Evolutionary conservation across 2,113 vertebrate genomes (phyloP).

Genomic region (Rhizomys pruinosus): DNA sequence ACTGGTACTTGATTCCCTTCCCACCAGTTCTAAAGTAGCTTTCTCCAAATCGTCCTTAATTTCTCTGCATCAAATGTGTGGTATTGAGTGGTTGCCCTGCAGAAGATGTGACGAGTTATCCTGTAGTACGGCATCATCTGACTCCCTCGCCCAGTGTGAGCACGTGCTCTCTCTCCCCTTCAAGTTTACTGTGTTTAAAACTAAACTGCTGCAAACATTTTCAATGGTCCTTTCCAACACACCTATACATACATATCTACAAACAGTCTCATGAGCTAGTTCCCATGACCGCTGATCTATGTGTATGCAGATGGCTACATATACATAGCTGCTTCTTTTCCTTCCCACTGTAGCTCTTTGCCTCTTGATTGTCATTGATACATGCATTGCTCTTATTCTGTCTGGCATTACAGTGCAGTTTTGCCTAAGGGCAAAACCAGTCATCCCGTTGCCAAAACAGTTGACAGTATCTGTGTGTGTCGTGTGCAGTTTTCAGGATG

Average conservation of each 20-base stretch:
- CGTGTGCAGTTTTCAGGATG: conserved; percentile 82
- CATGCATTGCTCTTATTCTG: conserved; percentile 86
- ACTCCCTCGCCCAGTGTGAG: conserved; percentile 42
- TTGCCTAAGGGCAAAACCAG: conserved; percentile 84
- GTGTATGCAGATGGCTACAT: conserved; percentile 83
- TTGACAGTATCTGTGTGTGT: conserved; percentile 82
- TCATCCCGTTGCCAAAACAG: conserved; percentile 90
- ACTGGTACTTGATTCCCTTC: conserved; percentile 86
- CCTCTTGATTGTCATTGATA: conserved; percentile 86
- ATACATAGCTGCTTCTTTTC: conserved; percentile 82
- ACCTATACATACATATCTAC: conserved; percentile 70
- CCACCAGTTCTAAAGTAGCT: conserved; percentile 85
- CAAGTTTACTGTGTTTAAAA: conserved; percentile 83
- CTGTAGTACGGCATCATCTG: conserved; percentile 84
- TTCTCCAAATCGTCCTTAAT: conserved; percentile 87
- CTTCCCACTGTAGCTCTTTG: conserved; percentile 85
- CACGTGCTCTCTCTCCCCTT: conserved; percentile 26
- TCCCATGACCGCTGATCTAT: conserved; percentile 70
- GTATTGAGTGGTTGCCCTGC: conserved; percentile 88
- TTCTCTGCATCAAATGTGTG: conserved; percentile 90
- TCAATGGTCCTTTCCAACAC: conserved; percentile 87
- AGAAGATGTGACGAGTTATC: conserved; percentile 86
- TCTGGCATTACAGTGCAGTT: conserved; percentile 87
- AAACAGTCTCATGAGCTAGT: conserved; percentile 16
- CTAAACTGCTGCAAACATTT: conserved; percentile 84